Evolutionary conservation across 2,113 vertebrate species (phyloP).

Genomic region (Cercocebus atys): DNA sequence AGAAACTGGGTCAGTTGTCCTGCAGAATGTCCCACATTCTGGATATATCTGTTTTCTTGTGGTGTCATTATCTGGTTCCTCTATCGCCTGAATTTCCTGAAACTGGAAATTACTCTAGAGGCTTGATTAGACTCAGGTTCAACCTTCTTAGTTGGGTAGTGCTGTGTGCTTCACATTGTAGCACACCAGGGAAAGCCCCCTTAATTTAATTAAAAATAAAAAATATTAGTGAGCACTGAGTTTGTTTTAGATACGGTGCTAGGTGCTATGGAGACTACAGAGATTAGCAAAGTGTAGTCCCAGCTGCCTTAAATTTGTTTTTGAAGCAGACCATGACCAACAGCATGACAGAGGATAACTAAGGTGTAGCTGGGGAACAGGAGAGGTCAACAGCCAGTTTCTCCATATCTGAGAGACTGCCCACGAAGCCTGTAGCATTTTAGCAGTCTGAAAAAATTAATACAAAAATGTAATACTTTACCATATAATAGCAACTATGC

Average conservation of each 20-base stretch:
- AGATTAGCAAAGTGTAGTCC: background rate
- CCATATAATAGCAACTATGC: background rate
- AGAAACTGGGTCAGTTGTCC: slow-evolving; percentile 40
- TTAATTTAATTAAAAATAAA: background rate
- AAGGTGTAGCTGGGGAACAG: background rate
- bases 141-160: background rate
- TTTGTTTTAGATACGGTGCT: background rate
- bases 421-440: background rate
- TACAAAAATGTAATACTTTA: background rate
- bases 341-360: background rate
- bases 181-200: background rate
- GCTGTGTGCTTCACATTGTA: background rate
- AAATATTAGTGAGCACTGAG: background rate
- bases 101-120: slow-evolving; percentile 51
- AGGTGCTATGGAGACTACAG: background rate
- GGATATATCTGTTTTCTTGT: slow-evolving; percentile 51
- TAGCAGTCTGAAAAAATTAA: background rate
- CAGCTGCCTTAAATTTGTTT: background rate
- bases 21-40: slow-evolving; percentile 47
- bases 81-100: slow-evolving; percentile 56
- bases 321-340: background rate
- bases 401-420: background rate
- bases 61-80: slow-evolving; percentile 45
- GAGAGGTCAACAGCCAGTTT: background rate
- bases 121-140: background rate